phyloP scores from a whole-genome alignment of 2,888 invertebrate species.

The Morpho helenor region DNA sequence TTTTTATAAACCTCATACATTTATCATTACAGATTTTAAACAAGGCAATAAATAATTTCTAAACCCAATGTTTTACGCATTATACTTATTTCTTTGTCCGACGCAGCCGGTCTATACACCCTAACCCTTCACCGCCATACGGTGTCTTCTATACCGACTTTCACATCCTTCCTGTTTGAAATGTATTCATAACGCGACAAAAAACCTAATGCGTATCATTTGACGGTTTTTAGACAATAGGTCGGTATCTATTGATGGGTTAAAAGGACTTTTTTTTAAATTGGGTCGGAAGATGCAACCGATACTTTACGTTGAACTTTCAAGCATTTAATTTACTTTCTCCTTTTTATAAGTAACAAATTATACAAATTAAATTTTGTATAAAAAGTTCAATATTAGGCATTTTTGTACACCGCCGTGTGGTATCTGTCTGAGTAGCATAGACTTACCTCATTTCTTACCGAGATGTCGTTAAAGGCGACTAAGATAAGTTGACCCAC shows the following conservation, averaged over 20 bases:
- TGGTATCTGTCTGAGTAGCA: too few species aligned
- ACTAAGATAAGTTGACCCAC: too few species aligned
- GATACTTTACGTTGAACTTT: slow-evolving; percentile 50
- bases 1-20: background rate
- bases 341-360: slow-evolving; percentile 3
- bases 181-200: slow-evolving; percentile 74
- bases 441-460: too few species aligned
- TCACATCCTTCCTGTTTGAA: slow-evolving; percentile 79
- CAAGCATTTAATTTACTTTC: slow-evolving; percentile 24
- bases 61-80: slow-evolving; percentile 59
- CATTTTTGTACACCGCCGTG: too few species aligned
- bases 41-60: slow-evolving; percentile 58
- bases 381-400: too few species aligned
- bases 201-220: slow-evolving; percentile 76
- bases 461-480: too few species aligned
- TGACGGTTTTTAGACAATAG: slow-evolving; percentile 75
- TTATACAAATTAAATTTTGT: too few species aligned
- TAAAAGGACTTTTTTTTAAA: slow-evolving; percentile 63
- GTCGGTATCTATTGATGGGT: slow-evolving; percentile 62
- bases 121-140: slow-evolving; percentile 72
- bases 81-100: slow-evolving; percentile 59
- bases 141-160: slow-evolving; percentile 72
- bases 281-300: slow-evolving; percentile 63
- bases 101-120: slow-evolving; percentile 43
- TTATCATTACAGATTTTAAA: slow-evolving; percentile 9